phyloP scores from a whole-genome alignment of 2,797 vertebrate species.

The Sebastes trivittatus region DNA sequence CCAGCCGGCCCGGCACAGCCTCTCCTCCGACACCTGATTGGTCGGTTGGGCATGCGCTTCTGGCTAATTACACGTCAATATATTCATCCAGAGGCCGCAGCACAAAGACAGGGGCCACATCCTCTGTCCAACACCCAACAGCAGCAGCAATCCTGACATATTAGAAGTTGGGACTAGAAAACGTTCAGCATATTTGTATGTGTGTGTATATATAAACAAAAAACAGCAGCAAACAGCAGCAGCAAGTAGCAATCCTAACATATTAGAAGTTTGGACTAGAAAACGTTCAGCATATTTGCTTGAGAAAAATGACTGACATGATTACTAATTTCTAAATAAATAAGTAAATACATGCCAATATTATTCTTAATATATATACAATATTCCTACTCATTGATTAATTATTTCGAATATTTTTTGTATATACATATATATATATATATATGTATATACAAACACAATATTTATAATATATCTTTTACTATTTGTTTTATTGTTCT shows the following conservation, averaged over 20 bases:
- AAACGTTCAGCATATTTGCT: too few species aligned
- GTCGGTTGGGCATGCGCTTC: conserved; percentile 28
- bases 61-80: conserved; percentile 50
- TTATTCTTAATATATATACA: neutral
- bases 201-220: neutral
- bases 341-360: neutral
- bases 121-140: neutral
- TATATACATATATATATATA: neutral
- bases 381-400: neutral
- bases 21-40: conserved; percentile 74
- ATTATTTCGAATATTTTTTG: neutral
- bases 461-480: too few species aligned
- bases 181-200: neutral
- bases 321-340: neutral
- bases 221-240: too few species aligned
- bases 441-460: too few species aligned
- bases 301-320: too few species aligned
- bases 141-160: too few species aligned
- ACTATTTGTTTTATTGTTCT: too few species aligned
- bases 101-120: neutral
- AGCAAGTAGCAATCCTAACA: too few species aligned
- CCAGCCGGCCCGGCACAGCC: conserved; percentile 53
- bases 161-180: neutral
- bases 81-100: conserved; percentile 17
- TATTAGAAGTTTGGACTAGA: too few species aligned